Percentiles rank a stretch among this genome's conserved stretches.
phyloP scores from a whole-genome alignment of 2,113 vertebrate species.

The Irena cyanogastra region DNA sequence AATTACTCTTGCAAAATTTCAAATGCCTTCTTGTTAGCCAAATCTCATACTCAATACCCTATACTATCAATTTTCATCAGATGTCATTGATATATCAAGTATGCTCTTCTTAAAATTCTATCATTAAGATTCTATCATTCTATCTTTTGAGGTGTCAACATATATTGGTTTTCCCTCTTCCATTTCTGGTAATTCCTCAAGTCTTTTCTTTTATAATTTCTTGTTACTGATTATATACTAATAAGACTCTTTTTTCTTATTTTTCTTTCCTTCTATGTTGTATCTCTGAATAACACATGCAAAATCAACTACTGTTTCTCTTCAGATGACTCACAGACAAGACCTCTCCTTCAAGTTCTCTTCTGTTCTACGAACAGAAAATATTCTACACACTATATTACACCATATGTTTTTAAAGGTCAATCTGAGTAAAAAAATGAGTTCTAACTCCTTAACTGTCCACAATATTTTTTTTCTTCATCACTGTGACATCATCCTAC shows the following conservation, averaged over 20 bases:
- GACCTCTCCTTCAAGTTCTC: not conserved
- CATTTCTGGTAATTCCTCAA: not conserved
- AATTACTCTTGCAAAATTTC: not conserved
- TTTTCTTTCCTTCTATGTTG: not conserved
- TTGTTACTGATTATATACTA: not conserved
- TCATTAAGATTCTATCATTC: too few relatives aligned
- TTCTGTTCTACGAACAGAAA: not conserved
- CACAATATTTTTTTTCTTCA: not conserved
- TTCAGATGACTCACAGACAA: not conserved
- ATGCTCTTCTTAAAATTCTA: not conserved
- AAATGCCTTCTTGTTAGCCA: not conserved
- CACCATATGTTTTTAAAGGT: not conserved
- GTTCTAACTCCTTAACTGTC: not conserved
- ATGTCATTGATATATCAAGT: not conserved
- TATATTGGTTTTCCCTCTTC: not conserved
- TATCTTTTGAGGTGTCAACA: not conserved
- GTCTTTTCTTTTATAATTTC: not conserved
- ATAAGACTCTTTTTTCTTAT: not conserved
- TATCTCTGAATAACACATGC: not conserved
- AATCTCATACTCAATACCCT: not conserved
- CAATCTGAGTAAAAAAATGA: not conserved
- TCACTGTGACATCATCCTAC: not conserved
- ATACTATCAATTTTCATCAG: not conserved
- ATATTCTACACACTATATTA: not conserved
- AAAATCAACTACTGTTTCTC: not conserved